Percentiles rank a stretch among this genome's conserved stretches.
Evolutionary conservation across 2,797 vertebrate species (phyloP).

Genomic region (Urosaurus nigricauda): DNA sequence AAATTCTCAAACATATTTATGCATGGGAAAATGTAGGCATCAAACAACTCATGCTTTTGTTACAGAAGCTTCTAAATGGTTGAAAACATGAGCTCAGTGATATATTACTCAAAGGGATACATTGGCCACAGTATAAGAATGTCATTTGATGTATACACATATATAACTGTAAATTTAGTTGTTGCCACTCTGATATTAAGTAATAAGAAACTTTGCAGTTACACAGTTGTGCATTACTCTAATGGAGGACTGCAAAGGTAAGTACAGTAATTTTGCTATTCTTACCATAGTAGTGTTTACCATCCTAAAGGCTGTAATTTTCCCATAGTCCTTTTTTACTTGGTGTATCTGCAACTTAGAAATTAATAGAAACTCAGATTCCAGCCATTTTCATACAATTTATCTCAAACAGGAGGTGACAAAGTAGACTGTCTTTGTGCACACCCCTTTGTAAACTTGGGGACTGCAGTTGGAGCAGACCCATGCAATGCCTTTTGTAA

Average conservation of each 20-base stretch:
- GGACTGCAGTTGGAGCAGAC: background rate
- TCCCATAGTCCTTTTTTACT: conserved; percentile 9
- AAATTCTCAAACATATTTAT: background rate
- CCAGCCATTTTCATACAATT: background rate
- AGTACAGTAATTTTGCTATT: conserved; percentile 42
- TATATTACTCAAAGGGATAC: background rate
- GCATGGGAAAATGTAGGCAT: background rate
- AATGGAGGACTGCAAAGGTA: conserved; percentile 30
- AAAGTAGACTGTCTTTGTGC: background rate
- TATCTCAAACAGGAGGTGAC: background rate
- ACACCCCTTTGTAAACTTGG: background rate
- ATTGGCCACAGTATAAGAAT: background rate
- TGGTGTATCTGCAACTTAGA: conserved; percentile 25
- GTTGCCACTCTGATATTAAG: conserved; percentile 27
- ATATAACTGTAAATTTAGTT: conserved; percentile 33
- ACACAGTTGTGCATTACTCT: conserved; percentile 33
- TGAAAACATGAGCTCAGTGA: background rate
- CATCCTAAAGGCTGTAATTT: conserved; percentile 16
- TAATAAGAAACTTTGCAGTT: conserved; percentile 36
- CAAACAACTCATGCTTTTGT: background rate
- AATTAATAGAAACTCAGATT: conserved; percentile 25
- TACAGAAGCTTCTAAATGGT: background rate
- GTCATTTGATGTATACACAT: conserved; percentile 30
- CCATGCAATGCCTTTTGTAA: background rate
- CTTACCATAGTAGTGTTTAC: conserved; percentile 33